A percentile compares a stretch with the other conserved stretches of the same genome.
Evolutionary conservation across 2,113 vertebrate genomes (phyloP).

Genomic region (Reinhardtius hippoglossoides): DNA sequence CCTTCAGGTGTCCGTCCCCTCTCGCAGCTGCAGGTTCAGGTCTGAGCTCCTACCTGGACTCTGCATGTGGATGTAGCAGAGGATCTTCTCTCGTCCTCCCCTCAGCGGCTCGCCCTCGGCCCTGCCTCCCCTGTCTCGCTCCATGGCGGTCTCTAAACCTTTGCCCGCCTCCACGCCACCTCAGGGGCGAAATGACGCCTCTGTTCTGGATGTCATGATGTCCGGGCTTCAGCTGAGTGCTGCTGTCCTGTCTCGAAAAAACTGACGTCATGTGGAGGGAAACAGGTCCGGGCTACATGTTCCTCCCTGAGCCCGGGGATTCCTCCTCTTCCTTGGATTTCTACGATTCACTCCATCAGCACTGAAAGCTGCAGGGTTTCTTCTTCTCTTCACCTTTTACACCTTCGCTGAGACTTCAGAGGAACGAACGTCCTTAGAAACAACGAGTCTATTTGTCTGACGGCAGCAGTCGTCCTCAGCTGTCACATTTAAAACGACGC

Average conservation of each 20-base stretch:
- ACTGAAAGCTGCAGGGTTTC: background rate
- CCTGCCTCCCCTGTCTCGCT: conserved; percentile 43
- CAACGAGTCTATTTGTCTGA: background rate
- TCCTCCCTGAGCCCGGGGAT: background rate
- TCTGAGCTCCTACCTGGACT: conserved; percentile 69
- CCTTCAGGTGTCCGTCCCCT: background rate
- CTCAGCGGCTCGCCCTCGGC: conserved; percentile 28
- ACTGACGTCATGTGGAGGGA: conserved; percentile 33
- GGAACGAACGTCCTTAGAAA: conserved; percentile 7
- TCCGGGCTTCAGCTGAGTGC: background rate
- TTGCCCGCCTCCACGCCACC: background rate
- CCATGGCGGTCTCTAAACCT: conserved; percentile 52
- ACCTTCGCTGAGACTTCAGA: background rate
- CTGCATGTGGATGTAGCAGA: conserved; percentile 77
- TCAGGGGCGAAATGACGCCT: background rate
- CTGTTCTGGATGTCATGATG: conserved; percentile 13
- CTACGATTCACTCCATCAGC: background rate
- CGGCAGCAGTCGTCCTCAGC: conserved; percentile 10
- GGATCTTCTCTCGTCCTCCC: conserved; percentile 61
- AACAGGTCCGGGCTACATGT: background rate
- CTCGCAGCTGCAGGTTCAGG: no score
- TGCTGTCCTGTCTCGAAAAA: background rate
- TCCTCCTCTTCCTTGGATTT: background rate
- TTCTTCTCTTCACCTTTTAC: conserved; percentile 8
- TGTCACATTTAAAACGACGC: conserved; percentile 22